phyloP scores from a whole-genome alignment of 2,888 invertebrate species.

The Leptopterna dolabrata region DNA sequence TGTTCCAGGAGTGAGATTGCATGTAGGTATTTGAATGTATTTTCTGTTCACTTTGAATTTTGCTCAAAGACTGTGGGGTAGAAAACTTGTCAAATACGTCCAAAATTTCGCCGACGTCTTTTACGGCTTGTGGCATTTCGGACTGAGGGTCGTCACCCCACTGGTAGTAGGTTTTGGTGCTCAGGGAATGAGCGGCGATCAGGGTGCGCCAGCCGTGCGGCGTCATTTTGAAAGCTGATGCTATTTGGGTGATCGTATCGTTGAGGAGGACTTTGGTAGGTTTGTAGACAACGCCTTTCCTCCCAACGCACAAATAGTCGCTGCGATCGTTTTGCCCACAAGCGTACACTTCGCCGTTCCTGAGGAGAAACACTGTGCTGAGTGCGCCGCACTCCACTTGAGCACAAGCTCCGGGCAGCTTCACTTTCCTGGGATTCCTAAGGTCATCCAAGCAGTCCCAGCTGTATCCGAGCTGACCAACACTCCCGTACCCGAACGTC shows the following conservation, averaged over 20 bases:
- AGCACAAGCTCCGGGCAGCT: background rate
- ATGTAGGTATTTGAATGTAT: background rate
- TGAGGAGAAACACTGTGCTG: background rate
- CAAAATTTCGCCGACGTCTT: background rate
- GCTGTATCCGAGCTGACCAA: background rate
- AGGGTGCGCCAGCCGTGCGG: background rate
- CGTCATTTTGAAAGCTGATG: background rate
- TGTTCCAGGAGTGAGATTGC: background rate
- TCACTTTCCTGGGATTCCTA: background rate
- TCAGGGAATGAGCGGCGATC: background rate
- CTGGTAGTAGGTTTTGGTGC: background rate
- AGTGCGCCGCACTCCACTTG: background rate
- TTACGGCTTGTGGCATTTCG: background rate
- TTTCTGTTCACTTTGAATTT: background rate
- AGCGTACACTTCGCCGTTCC: conserved; percentile 6
- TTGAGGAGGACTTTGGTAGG: background rate
- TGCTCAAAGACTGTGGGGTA: background rate
- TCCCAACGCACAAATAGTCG: background rate
- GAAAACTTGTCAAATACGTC: background rate
- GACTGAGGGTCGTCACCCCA: background rate
- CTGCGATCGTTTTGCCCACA: background rate
- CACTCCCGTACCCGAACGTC: background rate
- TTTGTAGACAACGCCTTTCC: background rate
- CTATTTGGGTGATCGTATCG: background rate
- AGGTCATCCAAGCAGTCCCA: background rate